A percentile compares a stretch with the other conserved stretches of the same genome.
phyloP scores from a whole-genome alignment of 1,140 invertebrate species.

The Homarus americanus region DNA sequence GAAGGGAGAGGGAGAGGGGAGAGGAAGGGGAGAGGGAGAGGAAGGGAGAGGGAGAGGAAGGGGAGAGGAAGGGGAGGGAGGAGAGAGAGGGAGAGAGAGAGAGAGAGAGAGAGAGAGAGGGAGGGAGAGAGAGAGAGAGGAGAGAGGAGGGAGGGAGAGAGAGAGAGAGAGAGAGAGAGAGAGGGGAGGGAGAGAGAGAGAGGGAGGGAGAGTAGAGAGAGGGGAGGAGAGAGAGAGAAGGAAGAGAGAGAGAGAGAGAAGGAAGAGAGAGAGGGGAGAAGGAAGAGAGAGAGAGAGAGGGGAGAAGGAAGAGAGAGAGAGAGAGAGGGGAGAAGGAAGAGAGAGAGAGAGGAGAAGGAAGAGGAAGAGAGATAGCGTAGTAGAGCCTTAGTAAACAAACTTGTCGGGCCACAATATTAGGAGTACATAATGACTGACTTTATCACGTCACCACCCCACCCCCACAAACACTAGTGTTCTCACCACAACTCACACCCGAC shows the following conservation, averaged over 20 bases:
- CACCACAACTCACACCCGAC: too few relatives aligned
- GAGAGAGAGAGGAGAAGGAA: neutral
- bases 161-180: conserved; percentile 14
- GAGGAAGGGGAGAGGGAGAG: too few relatives aligned
- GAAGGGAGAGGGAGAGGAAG: neutral
- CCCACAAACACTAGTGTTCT: neutral
- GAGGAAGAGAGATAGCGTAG: neutral
- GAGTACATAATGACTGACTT: too few relatives aligned
- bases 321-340: neutral
- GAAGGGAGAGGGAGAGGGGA: neutral
- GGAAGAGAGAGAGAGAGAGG: neutral
- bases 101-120: neutral
- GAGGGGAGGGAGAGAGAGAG: conserved; percentile 22
- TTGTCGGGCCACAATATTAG: too few relatives aligned
- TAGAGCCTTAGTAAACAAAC: neutral
- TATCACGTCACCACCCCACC: too few relatives aligned
- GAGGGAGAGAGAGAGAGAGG: neutral
- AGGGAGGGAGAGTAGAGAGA: neutral
- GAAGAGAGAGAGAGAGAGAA: neutral
- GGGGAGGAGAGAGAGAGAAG: neutral
- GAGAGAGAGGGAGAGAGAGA: neutral
- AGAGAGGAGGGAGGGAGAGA: neutral
- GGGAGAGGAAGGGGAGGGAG: neutral
- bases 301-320: conserved; percentile 15
- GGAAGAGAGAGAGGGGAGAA: neutral